A percentile compares a stretch with the other conserved stretches of the same genome.
Evolutionary conservation across 1,140 invertebrate species (phyloP).

Genomic region (Globodera rostochiensis): DNA sequence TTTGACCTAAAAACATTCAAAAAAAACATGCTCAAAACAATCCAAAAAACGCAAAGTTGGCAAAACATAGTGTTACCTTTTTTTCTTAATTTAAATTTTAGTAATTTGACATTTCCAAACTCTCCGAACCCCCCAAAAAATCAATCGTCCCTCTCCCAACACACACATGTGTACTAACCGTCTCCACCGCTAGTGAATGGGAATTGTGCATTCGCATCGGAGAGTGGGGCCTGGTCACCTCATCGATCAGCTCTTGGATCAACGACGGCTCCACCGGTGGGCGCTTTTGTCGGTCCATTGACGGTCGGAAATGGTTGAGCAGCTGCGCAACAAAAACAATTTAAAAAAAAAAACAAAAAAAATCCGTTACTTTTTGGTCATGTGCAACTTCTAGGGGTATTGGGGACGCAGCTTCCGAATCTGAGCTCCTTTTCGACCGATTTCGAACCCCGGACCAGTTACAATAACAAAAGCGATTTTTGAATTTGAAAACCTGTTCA

Average conservation of each 20-base stretch:
- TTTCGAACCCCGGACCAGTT: no score
- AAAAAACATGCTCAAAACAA: no score
- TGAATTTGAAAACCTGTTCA: no score
- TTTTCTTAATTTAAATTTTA: background rate
- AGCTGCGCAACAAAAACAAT: slow-evolving; percentile 24
- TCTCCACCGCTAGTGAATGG: slow-evolving; percentile 22
- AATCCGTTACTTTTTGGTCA: no score
- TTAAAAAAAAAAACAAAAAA: background rate
- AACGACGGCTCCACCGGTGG: slow-evolving; percentile 25
- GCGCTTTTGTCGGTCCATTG: slow-evolving; percentile 19
- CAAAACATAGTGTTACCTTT: no score
- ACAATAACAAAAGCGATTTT: no score
- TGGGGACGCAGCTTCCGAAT: no score
- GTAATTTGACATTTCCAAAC: background rate
- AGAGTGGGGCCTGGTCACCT: slow-evolving; percentile 37
- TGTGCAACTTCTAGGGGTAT: no score
- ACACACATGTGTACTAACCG: background rate
- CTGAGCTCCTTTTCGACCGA: no score
- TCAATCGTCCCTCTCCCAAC: no score
- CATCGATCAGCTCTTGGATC: slow-evolving; percentile 45
- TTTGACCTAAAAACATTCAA: no score
- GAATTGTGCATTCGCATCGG: slow-evolving; percentile 33
- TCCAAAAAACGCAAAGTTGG: no score
- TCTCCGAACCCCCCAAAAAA: background rate
- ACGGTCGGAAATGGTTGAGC: slow-evolving; percentile 42